Percentiles rank a stretch among this genome's conserved stretches.
Evolutionary conservation across 2,113 vertebrate species (phyloP).

Genomic region (Brachyhypopomus gauderio): DNA sequence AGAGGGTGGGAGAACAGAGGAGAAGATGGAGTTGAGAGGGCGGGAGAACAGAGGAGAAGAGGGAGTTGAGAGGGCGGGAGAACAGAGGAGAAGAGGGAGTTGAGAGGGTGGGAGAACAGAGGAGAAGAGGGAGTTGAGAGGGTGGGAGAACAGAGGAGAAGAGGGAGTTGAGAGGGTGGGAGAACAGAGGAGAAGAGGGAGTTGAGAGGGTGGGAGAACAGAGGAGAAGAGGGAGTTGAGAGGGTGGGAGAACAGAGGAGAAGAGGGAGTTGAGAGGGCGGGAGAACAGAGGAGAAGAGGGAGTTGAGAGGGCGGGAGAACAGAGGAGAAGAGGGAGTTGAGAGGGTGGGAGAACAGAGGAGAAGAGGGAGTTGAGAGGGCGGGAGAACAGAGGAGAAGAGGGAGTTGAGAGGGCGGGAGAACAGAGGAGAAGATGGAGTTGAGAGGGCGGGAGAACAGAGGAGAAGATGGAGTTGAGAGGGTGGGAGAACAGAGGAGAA

Average conservation of each 20-base stretch:
- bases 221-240: slow-evolving; percentile 43
- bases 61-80: slow-evolving; percentile 50
- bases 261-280: slow-evolving; percentile 51
- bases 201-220: slow-evolving; percentile 50
- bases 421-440: slow-evolving; percentile 31
- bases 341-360: slow-evolving; percentile 51
- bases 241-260: slow-evolving; percentile 45
- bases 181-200: slow-evolving; percentile 32
- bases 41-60: slow-evolving; percentile 32
- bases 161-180: slow-evolving; percentile 51
- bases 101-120: slow-evolving; percentile 51
- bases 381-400: slow-evolving; percentile 32
- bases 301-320: slow-evolving; percentile 50
- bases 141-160: slow-evolving; percentile 39
- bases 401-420: slow-evolving; percentile 50
- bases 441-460: too few species aligned
- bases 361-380: slow-evolving; percentile 50
- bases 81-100: slow-evolving; percentile 33
- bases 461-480: slow-evolving; percentile 52
- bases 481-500: slow-evolving; percentile 39
- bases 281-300: slow-evolving; percentile 31
- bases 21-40: slow-evolving; percentile 54
- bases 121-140: slow-evolving; percentile 47
- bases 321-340: slow-evolving; percentile 29
- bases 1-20: too few species aligned